Percentiles rank a stretch among this genome's conserved stretches.
phyloP scores from a whole-genome alignment of 1,140 invertebrate species.

The Apis florea region DNA sequence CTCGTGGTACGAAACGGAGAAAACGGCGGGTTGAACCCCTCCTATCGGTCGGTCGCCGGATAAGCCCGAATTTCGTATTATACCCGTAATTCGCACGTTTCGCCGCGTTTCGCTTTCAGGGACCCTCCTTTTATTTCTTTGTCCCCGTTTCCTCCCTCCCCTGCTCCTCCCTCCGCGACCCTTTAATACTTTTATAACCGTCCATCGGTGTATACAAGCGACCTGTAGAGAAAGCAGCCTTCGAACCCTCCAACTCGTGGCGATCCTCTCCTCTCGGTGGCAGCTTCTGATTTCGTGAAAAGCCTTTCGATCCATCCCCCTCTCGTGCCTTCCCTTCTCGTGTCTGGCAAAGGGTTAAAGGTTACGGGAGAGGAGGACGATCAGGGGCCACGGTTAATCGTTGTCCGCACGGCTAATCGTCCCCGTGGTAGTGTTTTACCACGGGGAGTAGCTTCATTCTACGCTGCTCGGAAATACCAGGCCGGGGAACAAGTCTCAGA shows the following conservation, averaged over 20 bases:
- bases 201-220: slow-evolving; percentile 8
- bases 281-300: slow-evolving; percentile 32
- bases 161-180: not conserved
- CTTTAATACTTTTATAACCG: slow-evolving; percentile 44
- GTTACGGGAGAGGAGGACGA: slow-evolving; percentile 9
- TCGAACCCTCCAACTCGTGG: not conserved
- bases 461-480: not conserved
- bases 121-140: slow-evolving; percentile 44
- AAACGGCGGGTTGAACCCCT: too few relatives aligned
- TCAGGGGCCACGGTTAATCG: slow-evolving; percentile 7
- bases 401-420: slow-evolving; percentile 23
- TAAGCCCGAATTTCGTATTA: slow-evolving; percentile 67
- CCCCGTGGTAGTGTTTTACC: slow-evolving; percentile 20
- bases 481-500: slow-evolving; percentile 26
- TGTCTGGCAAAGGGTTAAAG: slow-evolving; percentile 4
- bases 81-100: slow-evolving; percentile 62
- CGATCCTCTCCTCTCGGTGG: not conserved
- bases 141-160: slow-evolving; percentile 8
- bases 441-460: slow-evolving; percentile 38
- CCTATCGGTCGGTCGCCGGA: slow-evolving; percentile 30
- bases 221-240: slow-evolving; percentile 18
- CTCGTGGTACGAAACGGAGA: slow-evolving; percentile 32
- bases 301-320: not conserved
- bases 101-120: slow-evolving; percentile 46
- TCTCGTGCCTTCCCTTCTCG: not conserved